These are phyloP conservation scores for Agapornis canus DNA, from an alignment of 2,797 vertebrate genomes.

Conservation along the genomic window DNA sequence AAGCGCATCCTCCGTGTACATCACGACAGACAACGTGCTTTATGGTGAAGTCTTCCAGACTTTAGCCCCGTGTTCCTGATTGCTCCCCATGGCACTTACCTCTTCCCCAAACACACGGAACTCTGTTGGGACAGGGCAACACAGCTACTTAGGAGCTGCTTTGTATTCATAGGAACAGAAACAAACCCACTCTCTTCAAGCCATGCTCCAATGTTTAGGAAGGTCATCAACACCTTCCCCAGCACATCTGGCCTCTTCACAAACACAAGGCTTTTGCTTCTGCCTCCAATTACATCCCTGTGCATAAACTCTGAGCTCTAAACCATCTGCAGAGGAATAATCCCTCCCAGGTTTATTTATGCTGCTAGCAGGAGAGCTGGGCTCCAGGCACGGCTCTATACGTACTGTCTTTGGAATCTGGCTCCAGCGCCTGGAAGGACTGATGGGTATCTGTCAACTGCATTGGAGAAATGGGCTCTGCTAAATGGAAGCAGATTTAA, in stretches of 20 bases:
- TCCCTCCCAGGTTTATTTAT: neutral
- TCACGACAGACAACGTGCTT: accelerated
- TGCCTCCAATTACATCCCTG: neutral
- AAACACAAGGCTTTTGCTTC: accelerated
- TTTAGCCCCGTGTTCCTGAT: accelerated
- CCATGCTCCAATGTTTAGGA: accelerated
- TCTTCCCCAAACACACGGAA: neutral
- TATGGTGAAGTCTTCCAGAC: accelerated
- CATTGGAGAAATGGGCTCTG: neutral
- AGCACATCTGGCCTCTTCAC: neutral
- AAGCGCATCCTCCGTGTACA: accelerated
- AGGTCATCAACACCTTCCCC: neutral
- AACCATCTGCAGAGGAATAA: neutral
- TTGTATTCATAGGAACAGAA: neutral
- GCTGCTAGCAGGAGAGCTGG: neutral
- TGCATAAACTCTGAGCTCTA: neutral
- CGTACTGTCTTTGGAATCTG: accelerated
- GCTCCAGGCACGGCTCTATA: neutral
- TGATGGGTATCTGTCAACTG: neutral
- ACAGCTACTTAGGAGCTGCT: neutral
- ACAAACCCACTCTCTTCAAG: neutral
- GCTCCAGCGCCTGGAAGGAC: accelerated
- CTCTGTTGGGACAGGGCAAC: neutral
- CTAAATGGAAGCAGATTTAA: neutral
- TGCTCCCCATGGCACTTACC: accelerated